Percentiles rank a stretch among this genome's conserved stretches.
Conservation (phyloP, 1,140 invertebrate species). For the Berghia stephanieae region DNA sequence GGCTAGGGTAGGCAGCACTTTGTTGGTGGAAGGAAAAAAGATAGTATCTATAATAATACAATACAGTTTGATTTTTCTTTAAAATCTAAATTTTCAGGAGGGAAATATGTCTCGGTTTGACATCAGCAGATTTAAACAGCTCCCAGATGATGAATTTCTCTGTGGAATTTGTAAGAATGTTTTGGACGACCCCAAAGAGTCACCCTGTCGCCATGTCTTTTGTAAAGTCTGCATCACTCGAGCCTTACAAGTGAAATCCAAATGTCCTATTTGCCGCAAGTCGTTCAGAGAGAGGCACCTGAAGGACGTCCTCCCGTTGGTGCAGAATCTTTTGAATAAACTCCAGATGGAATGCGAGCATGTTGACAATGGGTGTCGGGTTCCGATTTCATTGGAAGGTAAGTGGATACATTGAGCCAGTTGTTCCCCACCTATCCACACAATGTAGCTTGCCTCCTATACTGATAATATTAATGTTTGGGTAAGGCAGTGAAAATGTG, state of each 20-base stretch:
- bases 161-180: slow-evolving; percentile 62
- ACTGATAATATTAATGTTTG: too few relatives aligned
- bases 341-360: slow-evolving; percentile 48
- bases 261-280: slow-evolving; percentile 56
- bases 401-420: slow-evolving; percentile 42
- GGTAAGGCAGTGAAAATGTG: too few relatives aligned
- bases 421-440: too few relatives aligned
- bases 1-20: too few relatives aligned
- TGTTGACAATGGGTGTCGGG: slow-evolving; percentile 44
- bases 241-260: slow-evolving; percentile 46
- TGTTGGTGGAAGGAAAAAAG: too few relatives aligned
- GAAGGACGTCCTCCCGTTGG: slow-evolving; percentile 53
- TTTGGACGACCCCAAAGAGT: slow-evolving; percentile 52
- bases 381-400: slow-evolving; percentile 41
- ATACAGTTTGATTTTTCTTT: too few relatives aligned
- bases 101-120: slow-evolving; percentile 58
- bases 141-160: slow-evolving; percentile 55
- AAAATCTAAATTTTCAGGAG: too few relatives aligned
- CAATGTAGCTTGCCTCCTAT: too few relatives aligned
- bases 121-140: slow-evolving; percentile 52
- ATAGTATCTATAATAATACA: too few relatives aligned
- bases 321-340: slow-evolving; percentile 59
- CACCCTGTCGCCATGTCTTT: slow-evolving; percentile 60
- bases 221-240: slow-evolving; percentile 56
- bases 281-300: slow-evolving; percentile 38